Base-by-base conservation (phyloP, 1,140 invertebrate species). In the Catajapyx aquilonaris region DNA sequence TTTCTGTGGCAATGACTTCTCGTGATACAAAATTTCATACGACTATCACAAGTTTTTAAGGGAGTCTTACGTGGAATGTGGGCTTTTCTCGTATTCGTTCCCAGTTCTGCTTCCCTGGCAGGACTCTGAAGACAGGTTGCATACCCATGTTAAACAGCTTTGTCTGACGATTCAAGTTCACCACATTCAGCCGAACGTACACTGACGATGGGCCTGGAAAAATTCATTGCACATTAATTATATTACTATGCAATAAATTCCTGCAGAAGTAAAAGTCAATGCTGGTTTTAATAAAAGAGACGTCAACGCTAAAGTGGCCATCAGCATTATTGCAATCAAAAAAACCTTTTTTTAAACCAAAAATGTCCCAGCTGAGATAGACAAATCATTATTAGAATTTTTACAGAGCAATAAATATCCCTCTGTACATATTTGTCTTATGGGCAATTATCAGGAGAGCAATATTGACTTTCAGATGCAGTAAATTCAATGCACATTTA, bases 81-180 rank as follows among this genome's bases (percentile, higher is more conserved):
- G 75, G 74, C 52, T 70, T 72, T 43, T 81, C 75, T 38, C 64
- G 67, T 42, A 86, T 76, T 43, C 81, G 62, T 44, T 85, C 78
- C 81, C 81, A 87, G 35, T 74, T 66, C 9, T 64, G 62, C 52
- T 73, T 73, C 19, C 71, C 71, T 23, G 73, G 75, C 28, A 72
- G 47, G 18, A 70, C 62, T 45, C 70, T 62, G 41, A 65, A 79
- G 13, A 93, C 78, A 7, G 85, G 85, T 20, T 71, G 70, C 76
- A 90, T 85, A 20, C 86, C 86, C 57, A 90, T 83, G 49, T 74
- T 79, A 48, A 83, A 91, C 60, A 93, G 73, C 60, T 86, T 88
- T 16, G 74, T 70, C 63, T 91, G 85, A 47, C 76, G 73, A 57
- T 90, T 90, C 38, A 90, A 55, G 60, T 90, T 86, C 49, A 84